Evolutionary conservation across 1,140 invertebrate species (phyloP), one percentile per base, ranked within the genome.

Genomic region (Drosophila azteca): DNA sequence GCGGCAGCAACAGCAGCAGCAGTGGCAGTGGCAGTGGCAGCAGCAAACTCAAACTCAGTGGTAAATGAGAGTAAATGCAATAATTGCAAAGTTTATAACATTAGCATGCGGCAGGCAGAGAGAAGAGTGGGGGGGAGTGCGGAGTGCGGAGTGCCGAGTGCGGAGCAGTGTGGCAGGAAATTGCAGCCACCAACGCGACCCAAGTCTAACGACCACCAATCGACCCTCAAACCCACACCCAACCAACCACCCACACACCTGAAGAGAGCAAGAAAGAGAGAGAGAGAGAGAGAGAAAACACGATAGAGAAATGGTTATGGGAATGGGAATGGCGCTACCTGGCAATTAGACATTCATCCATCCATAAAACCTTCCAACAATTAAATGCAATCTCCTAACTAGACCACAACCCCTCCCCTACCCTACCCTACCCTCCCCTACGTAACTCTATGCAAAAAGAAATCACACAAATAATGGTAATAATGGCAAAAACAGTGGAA

Each of bases 61-160:
- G 82, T 88, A 88, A 88, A 82, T 87, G 75, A 79, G 82, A 87
- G 82, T 88, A 83, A 88, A 87, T 82, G 82, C 83, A 82, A 87
- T 87, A 88, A 87, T 87, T 87, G 79, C 82, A 88, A 87, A 79
- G 78, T 88, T 88, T 79, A 82, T 76, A 82, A 61, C 83, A 88
- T 88, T 79, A 87, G 74, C 54, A 55, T 48, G 70, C 52, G 71
- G 60, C 20, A 52, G 17, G 20, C 2, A 6, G 45, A 11, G 8
- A 9, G 31, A 5, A 24, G 5, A 13, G 7, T 5, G 41, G 4
- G 7, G 9, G 2, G 39, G 1, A n/a, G n/a, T n/a, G n/a, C n/a
- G n/a, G n/a, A n/a, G n/a, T n/a, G n/a, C n/a, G n/a, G n/a, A n/a
- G n/a, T n/a, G n/a, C n/a, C n/a, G 7, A 6, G 5, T 17, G 49